Conservation (phyloP, 2,797 vertebrate species). For the Alca torda region DNA sequence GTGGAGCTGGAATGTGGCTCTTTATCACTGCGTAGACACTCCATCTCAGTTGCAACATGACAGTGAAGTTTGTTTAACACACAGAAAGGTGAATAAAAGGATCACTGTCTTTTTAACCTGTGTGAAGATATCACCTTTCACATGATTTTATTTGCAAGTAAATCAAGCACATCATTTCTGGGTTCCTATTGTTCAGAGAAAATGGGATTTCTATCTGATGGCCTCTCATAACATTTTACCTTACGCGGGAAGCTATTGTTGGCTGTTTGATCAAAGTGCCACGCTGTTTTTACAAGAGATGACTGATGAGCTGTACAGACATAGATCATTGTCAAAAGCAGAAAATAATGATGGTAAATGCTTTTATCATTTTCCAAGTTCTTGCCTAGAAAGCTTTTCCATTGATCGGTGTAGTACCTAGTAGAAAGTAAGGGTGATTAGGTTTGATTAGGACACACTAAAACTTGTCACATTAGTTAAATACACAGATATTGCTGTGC, state of each 20-base stretch:
- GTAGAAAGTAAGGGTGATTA: conserved; percentile 61
- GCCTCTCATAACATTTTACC: conserved; percentile 69
- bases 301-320: conserved; percentile 74
- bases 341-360: conserved; percentile 63
- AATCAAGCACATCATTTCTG: conserved; percentile 70
- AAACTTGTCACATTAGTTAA: conserved; percentile 64
- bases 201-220: conserved; percentile 71
- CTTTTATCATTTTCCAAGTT: conserved; percentile 76
- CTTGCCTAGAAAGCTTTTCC: conserved; percentile 70
- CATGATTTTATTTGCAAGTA: conserved; percentile 71
- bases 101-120: conserved; percentile 60
- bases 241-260: conserved; percentile 68
- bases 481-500: conserved; percentile 41
- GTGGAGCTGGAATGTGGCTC: conserved; percentile 55
- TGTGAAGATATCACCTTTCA: conserved; percentile 68
- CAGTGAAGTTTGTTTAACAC: conserved; percentile 70
- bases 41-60: conserved; percentile 62
- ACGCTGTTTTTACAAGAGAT: conserved; percentile 75
- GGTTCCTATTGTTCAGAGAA: conserved; percentile 67
- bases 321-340: conserved; percentile 71
- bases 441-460: conserved; percentile 56
- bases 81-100: conserved; percentile 64
- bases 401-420: conserved; percentile 65
- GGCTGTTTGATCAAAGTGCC: conserved; percentile 74
- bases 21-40: conserved; percentile 61